Base-by-base conservation (phyloP, 2,113 vertebrate genomes). In the Urocynchramus pylzowi region DNA sequence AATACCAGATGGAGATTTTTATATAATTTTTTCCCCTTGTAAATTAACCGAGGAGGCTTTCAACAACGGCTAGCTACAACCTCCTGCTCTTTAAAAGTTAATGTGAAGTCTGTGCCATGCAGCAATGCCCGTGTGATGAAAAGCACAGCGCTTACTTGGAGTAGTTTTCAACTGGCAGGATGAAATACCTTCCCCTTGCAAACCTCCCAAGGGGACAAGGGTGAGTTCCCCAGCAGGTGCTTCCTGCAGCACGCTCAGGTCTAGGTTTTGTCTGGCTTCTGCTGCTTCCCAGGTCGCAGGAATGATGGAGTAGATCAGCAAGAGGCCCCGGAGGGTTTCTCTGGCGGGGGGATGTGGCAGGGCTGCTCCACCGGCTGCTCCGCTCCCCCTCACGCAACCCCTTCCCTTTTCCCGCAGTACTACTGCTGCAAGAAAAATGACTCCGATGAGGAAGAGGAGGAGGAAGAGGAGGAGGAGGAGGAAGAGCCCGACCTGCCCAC, bases 401-500 rank as follows among this genome's bases (percentile, higher is more conserved):
- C 31, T 33, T 79, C 22, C 61, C 47, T 91, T 22, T 22, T 18
- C 33, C 7, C 2, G 3, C 92, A 99, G 99, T 99, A 99, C 98
- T 99, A 99, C 95, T 99, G 99, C 98, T 99, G 99, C 97, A 99
- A 99, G 98, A 99, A 98, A 97, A 99, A 99, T 98, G 99, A 98
- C 64, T 98, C 98, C 0, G 56, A 97, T 42, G 97, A 98, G 90
- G 98, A 98, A 42, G 98, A 98, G 59, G 98, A 97, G 76, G 98
- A 98, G 74, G 98, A 98, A 56, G 97, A 99, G 97, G 97, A 97
- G 86, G 95, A 97, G 56, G 96, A 96, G 42, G 97, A 98, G 89
- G 98, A 98, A 78, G 98, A 98, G 89, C 98, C 98, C 1, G 95
- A 98, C 87, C 84, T 97, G 28, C 92, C 97, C 10, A 27, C 95